Base-by-base conservation (phyloP, 1,140 invertebrate species). In the Hermatobates lingyangjiaoensis region DNA sequence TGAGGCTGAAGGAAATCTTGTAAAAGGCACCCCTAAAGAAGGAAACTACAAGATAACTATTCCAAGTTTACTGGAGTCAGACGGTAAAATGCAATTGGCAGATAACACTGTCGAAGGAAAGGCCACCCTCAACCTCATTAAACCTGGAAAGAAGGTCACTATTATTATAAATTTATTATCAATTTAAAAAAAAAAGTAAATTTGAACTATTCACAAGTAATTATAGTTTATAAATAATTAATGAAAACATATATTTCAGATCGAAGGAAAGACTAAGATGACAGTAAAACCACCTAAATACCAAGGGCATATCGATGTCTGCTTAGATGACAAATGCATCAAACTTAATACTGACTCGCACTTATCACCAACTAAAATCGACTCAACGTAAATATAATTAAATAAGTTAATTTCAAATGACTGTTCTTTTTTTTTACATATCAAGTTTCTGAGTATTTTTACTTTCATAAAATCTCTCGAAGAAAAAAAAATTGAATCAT, bases 281-380 rank as follows among this genome's bases (percentile, higher is more conserved):
- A 72, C 69, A 3, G 72, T 81, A 50, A 65, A 68, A 0, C 67
- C 74, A 0, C 64, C 69, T 24, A 64, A 72, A 1, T 74, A 74
- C 56, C 72, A 74, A 30, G 68, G 73, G 0, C 73, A 74, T 23
- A 52, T 76, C 0, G 75, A 74, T 27, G 20, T 86, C 1, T 72
- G 70, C 45, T 74, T 77, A 7, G 73, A 84, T 60, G 77, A 73
- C n/a, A 73, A 77, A 14, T 73, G 81, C 59, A 75, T 76, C 14
- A 74, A 62, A 42, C 21, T 42, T 42, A 18, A 14, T 18, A 42
- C 39, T 42, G 39, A 42, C 18, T 18, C 39, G 21, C n/a, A n/a
- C n/a, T n/a, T n/a, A n/a, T n/a, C n/a, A n/a, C n/a, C n/a, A n/a
- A n/a, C n/a, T n/a, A n/a, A n/a, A n/a, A n/a, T n/a, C n/a, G n/a